These are phyloP conservation scores for Polyploca ridens DNA, from an alignment of 2,888 invertebrate species.

Conservation along the genomic window DNA sequence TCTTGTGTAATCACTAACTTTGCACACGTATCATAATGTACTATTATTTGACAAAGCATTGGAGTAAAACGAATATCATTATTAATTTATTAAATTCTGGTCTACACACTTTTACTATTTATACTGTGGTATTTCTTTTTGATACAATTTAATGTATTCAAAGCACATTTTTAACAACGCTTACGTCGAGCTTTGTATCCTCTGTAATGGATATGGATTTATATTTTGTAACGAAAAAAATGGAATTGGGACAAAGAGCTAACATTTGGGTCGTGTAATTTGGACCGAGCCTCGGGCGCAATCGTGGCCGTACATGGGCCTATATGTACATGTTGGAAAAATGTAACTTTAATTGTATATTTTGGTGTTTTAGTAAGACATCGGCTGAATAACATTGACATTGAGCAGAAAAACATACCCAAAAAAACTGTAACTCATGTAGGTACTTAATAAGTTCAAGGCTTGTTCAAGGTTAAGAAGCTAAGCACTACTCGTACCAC, in stretches of 20 bases:
- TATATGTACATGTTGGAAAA: slow-evolving; percentile 9
- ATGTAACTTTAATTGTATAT: slow-evolving; percentile 3
- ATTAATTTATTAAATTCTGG: not conserved
- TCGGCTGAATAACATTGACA: not conserved
- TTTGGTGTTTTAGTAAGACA: not conserved
- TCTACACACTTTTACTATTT: too few species aligned
- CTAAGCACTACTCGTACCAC: too few species aligned
- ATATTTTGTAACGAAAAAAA: slow-evolving; percentile 36
- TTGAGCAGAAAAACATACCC: too few species aligned
- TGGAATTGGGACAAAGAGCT: slow-evolving; percentile 44
- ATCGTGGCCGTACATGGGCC: slow-evolving; percentile 23
- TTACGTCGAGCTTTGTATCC: slow-evolving; percentile 1
- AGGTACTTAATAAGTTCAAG: too few species aligned
- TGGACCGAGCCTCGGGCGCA: slow-evolving; percentile 42
- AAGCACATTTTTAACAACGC: not conserved
- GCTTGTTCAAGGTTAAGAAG: too few species aligned
- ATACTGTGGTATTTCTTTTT: too few species aligned
- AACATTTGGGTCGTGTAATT: slow-evolving; percentile 47
- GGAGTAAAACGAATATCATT: not conserved
- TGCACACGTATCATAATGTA: too few species aligned
- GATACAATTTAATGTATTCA: not conserved
- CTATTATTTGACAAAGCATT: too few species aligned
- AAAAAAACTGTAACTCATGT: too few species aligned
- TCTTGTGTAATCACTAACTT: too few species aligned
- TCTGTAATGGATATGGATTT: slow-evolving; percentile 25